These are phyloP conservation scores for Drosophila insularis DNA, from an alignment of 1,140 invertebrate species.

Conservation along the genomic window DNA sequence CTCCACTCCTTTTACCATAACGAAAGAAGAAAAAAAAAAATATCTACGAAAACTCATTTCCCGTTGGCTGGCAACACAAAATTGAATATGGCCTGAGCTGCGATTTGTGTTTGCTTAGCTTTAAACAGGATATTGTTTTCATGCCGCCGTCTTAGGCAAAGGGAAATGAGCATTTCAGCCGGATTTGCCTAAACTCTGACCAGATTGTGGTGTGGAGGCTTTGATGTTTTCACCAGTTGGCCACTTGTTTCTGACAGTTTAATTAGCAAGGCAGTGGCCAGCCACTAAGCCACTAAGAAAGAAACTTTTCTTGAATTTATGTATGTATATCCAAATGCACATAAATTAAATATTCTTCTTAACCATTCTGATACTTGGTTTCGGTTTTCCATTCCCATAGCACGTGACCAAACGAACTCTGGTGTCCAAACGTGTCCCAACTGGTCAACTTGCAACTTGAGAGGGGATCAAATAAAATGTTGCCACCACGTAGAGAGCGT, in stretches of 20 bases:
- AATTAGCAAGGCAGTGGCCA: slow-evolving; percentile 46
- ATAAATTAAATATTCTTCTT: not conserved
- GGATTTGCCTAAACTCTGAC: slow-evolving; percentile 35
- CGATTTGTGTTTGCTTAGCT: slow-evolving; percentile 38
- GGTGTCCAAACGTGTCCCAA: slow-evolving; percentile 11
- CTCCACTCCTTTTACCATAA: not conserved
- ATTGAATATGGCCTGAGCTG: slow-evolving; percentile 43
- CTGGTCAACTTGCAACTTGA: slow-evolving; percentile 1
- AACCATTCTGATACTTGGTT: not conserved
- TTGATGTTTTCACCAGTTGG: slow-evolving; percentile 51
- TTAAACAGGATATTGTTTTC: slow-evolving; percentile 68
- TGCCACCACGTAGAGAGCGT: slow-evolving; percentile 31
- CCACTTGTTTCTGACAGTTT: slow-evolving; percentile 59
- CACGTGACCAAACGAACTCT: slow-evolving; percentile 24
- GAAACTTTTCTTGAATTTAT: not conserved
- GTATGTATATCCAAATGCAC: not conserved
- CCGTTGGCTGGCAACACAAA: slow-evolving; percentile 43
- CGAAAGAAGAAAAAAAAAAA: slow-evolving; percentile 22
- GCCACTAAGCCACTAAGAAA: not conserved
- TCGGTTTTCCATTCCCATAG: not conserved
- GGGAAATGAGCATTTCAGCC: slow-evolving; percentile 65
- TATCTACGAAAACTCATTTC: slow-evolving; percentile 66
- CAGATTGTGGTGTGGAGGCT: slow-evolving; percentile 29
- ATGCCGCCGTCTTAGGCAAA: slow-evolving; percentile 18
- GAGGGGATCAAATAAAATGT: not conserved